Conservation (phyloP, 2,113 vertebrate genomes). For the Diphyllodes magnificus region DNA sequence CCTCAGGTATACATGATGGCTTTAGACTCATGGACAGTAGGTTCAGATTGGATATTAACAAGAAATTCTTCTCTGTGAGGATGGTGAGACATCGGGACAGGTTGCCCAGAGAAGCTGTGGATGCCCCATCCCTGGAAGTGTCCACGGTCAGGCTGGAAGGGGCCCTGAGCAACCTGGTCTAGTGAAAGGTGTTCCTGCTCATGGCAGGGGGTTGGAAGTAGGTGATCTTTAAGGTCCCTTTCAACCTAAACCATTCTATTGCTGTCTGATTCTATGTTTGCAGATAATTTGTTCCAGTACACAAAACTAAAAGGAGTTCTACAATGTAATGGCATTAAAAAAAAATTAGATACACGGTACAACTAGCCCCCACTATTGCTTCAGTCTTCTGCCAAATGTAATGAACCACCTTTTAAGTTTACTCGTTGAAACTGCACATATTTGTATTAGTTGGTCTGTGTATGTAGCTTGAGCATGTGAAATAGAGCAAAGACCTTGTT, state of each 20-base stretch:
- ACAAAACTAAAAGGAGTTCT: not conserved
- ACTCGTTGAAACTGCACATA: not conserved
- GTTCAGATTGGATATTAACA: not conserved
- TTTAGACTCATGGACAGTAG: not conserved
- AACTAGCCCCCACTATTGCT: not conserved
- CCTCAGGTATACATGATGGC: not conserved
- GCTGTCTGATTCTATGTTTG: not conserved
- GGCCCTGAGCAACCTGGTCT: not conserved
- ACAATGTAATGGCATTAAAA: not conserved
- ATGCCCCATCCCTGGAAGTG: not conserved
- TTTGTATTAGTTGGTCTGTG: not conserved
- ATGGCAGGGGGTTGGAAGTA: not conserved
- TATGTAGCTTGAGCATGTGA: not conserved
- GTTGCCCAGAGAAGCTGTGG: not conserved
- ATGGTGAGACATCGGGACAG: no score
- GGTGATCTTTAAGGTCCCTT: not conserved
- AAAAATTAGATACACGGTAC: not conserved
- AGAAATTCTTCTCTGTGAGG: not conserved
- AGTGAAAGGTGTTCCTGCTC: not conserved
- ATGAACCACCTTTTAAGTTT: not conserved
- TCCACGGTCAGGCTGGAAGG: not conserved
- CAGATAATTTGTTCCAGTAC: not conserved
- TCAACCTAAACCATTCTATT: not conserved
- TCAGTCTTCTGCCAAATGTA: not conserved
- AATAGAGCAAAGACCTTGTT: not conserved